Base-by-base conservation (phyloP, 1,140 invertebrate genomes). In the Probaryconus sp. region DNA sequence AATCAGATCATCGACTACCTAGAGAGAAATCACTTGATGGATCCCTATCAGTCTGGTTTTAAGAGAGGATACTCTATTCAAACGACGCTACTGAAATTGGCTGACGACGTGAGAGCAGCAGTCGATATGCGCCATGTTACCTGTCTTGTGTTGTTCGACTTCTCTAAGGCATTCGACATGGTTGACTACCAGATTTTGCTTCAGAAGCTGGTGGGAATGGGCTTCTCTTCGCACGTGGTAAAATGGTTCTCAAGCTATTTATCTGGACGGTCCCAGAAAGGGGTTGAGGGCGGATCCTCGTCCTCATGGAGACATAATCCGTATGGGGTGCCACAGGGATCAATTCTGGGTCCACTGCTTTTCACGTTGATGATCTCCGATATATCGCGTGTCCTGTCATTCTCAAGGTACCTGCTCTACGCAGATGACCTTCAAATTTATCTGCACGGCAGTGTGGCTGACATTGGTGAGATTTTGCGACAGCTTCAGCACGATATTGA, bases 121-220 rank as follows among this genome's bases (percentile, higher is more conserved):
- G 7, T 38, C 9, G 50, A 55, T 1, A 0, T 21, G 1, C 2
- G 30, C 0, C 7, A 20, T n/a, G 3, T 55, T 6, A 55, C 50
- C 1, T 13, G 38, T 2, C 17, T 35, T 1, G 10, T 55, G 1
- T 38, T 55, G 5, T 55, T 55, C n/a, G 50, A 55, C 9, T 38
- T 55, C 10, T 24, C 50, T 1, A 55, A 55, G 26, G 35, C 50
- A 1, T 55, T 55, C 14, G 33, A 55, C 9, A 5, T 33, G 1
- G 50, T 55, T 0, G 20, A 40, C 5, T 33, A 55, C 16, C 0
- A 9, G 0, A 1, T 37, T 14, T 10, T 55, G 1, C 14, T 20
- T 37, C 0, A 3, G 5, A 37, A 37, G 14, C 13, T 37, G 10
- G 7, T 3, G 3, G 2, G 1, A 1, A 5, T 37, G 1, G 33